Base-by-base conservation (phyloP, 2,888 invertebrate genomes). In the Athetis lepigone region DNA sequence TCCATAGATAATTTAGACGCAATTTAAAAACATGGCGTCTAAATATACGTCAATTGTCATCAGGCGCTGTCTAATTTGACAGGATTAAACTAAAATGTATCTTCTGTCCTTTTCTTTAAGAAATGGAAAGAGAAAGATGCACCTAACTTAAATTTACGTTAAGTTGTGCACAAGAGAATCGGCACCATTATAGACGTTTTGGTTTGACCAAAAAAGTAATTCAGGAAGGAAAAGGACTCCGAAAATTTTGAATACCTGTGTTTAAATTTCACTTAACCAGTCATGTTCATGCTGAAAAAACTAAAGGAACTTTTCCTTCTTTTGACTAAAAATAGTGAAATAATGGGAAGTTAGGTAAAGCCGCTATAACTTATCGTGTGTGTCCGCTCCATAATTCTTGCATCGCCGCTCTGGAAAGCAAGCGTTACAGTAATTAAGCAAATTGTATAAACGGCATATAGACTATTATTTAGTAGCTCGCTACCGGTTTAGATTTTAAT, bases 391-490 rank as follows among this genome's bases (percentile, higher is more conserved):
- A 59, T 80, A 66, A 75, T 83, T 85, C 84, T 85, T 86, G 83
- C 87, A 82, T 80, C 80, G 84, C 76, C 83, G 85, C 86, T 84
- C 84, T 85, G 86, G 87, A 85, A 88, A 89, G 87, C 86, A 85
- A 85, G 85, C 88, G 86, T 83, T 87, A 85, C 86, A 85, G 88
- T 87, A 90, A 91, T 92, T 90, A 90, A 86, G 85, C 83, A 88
- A 91, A 91, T 90, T 90, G 88, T 90, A 86, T 90, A 90, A 89
- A 90, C 88, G 85, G 86, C 84, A 85, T 85, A 85, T 81, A 85
- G 81, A 82, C 88, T 83, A 88, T 89, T 87, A 90, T 88, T 87
- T 83, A 81, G 74, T 69, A 78, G 82, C 77, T 82, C 78, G 71
- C 86, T 87, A 85, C 88, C 89, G 87, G 88, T 81, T 88, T 85